Base-by-base conservation (phyloP, 2,888 invertebrate genomes). In the Melolontha melolontha region DNA sequence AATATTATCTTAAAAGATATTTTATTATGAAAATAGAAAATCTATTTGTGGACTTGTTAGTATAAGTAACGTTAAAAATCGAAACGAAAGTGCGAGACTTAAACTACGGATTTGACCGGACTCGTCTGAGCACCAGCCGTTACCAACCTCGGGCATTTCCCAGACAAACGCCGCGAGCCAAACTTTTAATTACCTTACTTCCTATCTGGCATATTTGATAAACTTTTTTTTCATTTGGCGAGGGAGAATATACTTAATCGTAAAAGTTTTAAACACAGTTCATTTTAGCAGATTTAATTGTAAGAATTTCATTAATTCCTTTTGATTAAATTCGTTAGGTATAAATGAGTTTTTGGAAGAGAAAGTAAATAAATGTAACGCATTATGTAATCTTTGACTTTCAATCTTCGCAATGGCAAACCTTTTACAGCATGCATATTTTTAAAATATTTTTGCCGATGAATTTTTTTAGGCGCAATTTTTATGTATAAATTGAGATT, bases 261-360 rank as follows among this genome's bases (percentile, higher is more conserved):
- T 34, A 17, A 62, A 62, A 62, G 34, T 62, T 62, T 62, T 47
- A 62, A 62, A 62, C 47, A 62, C 59, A 62, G 47, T 49, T 62
- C 59, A 47, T 29, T 47, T 47, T 62, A 34, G n/a, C 14, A 17
- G 14, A 7, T n/a, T 11, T 59, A 59, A 59, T 59, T 42, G 42
- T 11, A 29, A 49, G 34, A 49, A 62, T 62, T 34, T 34, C 47
- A 47, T 62, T 62, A 62, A 47, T 62, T 62, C 59, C 47, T 34
- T 62, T 47, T 62, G 59, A 62, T 62, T 62, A 62, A 62, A 59
- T 27, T 27, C 47, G 47, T 11, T 44, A 17, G 17, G 6, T 12
- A 29, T 59, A 34, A 44, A 62, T 22, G 59, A 16, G 59, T 5
- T 34, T 47, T 47, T 34, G 2, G 34, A 34, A 8, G 57, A 42